Base-by-base conservation (phyloP, 1,140 invertebrate genomes). In the Brachionus rotundiformis region DNA sequence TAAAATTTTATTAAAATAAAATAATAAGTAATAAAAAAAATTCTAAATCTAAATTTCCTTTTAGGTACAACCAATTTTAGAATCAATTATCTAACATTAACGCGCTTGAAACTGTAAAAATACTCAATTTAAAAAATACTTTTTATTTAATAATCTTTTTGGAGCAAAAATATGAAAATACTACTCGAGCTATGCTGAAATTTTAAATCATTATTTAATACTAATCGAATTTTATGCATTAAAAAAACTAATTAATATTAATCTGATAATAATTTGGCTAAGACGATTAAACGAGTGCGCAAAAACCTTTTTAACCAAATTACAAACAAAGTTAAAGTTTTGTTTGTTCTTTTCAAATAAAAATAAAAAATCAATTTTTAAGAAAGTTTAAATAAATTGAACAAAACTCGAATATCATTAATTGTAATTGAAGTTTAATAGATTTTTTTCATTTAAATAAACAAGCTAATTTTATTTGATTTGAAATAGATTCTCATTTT, bases 341-440 rank as follows among this genome's bases (percentile, higher is more conserved):
- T 54, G 47, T 54, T 54, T 54, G 47, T 54, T 54, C 47, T 54
- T 54, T 54, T 5, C 47, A 54, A 54, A 54, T 19, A 19, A 8
- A 54, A 54, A 54, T 16, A 25, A 54, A 19, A 54, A 54, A 54
- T 54, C 47, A 54, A 54, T 54, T 54, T 41, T 54, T 19, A 54
- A 54, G 8, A 19, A 16, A 2, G 10, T 13, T 11, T 63, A n/a
- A 29, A 5, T 63, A 11, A 63, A 63, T 63, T 63, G 3, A 33
- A 27, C 61, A 33, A 5, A 29, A 33, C 25, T 63, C 2, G 25
- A 29, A 29, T 63, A 29, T 33, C 13, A 63, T 63, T 63, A 63
- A 63, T 63, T 63, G 61, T 27, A 63, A 63, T 63, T 63, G 61
- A 63, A 63, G 29, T 63, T 63, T 63, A 63, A 63, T 63, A 63